Percentiles rank a stretch among this genome's conserved stretches.
These are phyloP conservation scores for Graphium colonna DNA, from an alignment of 2,888 invertebrate genomes.

Conservation along the genomic window DNA sequence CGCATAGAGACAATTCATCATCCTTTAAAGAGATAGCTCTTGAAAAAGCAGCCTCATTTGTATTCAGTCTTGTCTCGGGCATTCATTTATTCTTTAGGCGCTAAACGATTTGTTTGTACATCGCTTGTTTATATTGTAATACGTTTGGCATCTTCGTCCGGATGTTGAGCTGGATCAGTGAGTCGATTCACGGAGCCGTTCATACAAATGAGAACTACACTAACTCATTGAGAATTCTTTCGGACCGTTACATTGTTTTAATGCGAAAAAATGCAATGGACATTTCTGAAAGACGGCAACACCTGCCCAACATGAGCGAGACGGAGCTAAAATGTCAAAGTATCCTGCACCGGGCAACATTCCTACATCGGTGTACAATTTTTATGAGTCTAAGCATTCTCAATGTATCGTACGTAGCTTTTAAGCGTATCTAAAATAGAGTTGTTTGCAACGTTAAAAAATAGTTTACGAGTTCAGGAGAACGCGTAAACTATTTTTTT, in stretches of 20 bases:
- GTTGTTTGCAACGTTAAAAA: too few species aligned
- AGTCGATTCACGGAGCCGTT: too few species aligned
- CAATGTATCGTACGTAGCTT: too few species aligned
- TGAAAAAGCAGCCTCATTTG: constrained; percentile 70
- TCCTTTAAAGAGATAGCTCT: constrained; percentile 66
- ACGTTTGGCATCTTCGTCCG: constrained; percentile 40
- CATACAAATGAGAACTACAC: too few species aligned
- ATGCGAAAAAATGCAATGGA: constrained; percentile 47
- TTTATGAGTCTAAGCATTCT: constrained; percentile 49
- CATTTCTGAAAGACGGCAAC: constrained; percentile 37
- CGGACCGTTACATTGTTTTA: constrained; percentile 56
- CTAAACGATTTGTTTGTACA: constrained; percentile 70
- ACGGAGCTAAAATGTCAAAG: constrained; percentile 61
- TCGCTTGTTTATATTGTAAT: constrained; percentile 61
- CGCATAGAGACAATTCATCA: constrained; percentile 70
- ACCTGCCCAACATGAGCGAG: constrained; percentile 51
- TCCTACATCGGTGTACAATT: constrained; percentile 69
- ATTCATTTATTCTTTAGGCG: constrained; percentile 67
- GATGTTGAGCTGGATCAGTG: constrained; percentile 61
- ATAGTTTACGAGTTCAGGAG: too few species aligned
- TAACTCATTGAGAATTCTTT: constrained; percentile 50
- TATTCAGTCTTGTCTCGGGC: constrained; percentile 53
- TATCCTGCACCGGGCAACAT: constrained; percentile 35
- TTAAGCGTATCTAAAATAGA: too few species aligned
- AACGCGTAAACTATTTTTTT: too few species aligned